Evolutionary conservation across 1,140 invertebrate species (phyloP), one percentile per base, ranked within the genome.

Genomic region (Calephelis nemesis): DNA sequence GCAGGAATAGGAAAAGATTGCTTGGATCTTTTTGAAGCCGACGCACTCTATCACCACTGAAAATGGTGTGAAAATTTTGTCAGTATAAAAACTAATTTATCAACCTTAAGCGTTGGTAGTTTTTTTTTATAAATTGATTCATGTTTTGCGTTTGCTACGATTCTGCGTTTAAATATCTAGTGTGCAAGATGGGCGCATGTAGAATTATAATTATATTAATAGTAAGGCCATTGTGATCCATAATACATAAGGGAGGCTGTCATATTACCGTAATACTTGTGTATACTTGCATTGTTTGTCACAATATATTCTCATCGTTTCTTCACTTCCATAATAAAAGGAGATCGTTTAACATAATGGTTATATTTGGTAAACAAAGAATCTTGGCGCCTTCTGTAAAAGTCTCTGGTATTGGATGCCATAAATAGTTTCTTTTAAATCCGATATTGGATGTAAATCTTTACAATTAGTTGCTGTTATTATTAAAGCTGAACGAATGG

Each of bases 181-280:
- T 68, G 71, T 72, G 71, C 64, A 64, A 63, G 68, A 49, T 66
- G 60, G 74, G 65, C 74, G 74, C 70, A 62, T 68, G 62, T 74
- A 52, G 78, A 78, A 81, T 78, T 75, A 78, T 75, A 77, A 77
- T 72, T 30, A 71, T 73, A 71, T 72, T 70, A 74, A 74, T 75
- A 73, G 68, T 72, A 71, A 63, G 69, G 49, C 65, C 65, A 70
- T 70, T 68, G 66, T 74, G 68, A 60, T 60, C 39, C 58, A 74
- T 74, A 71, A 74, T 71, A 69, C 72, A 74, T 74, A 40, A 71
- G 63, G 65, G 72, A 69, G 72, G 63, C 65, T 74, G 72, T 68
- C 64, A 74, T 74, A 67, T 60, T 60, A 60, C 58, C 58, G 58
- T 60, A 60, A 60, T 60, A 60, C 58, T 40, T 60, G 40, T 58